A percentile compares a stretch with the other conserved stretches of the same genome.
Evolutionary conservation across 2,797 vertebrate species (phyloP).

Genomic region (Adrianichthys oophorus): DNA sequence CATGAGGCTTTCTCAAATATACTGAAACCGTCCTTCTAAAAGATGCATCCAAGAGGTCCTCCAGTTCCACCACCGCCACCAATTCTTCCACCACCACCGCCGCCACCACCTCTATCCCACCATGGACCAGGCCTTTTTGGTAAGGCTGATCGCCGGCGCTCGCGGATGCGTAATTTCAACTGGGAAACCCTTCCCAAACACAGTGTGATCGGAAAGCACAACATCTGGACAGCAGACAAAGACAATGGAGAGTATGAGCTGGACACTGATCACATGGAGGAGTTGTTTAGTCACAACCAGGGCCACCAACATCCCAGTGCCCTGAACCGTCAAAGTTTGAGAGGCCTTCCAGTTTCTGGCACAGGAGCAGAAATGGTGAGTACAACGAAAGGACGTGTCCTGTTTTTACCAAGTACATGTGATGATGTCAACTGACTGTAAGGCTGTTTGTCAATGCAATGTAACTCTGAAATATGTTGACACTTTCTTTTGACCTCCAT

Average conservation of each 20-base stretch:
- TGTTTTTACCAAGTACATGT: no score
- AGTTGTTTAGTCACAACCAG: constrained; percentile 80
- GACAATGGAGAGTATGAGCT: constrained; percentile 69
- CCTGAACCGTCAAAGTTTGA: constrained; percentile 54
- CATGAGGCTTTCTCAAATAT: constrained; percentile 21
- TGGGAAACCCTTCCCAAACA: constrained; percentile 83
- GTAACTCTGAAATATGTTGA: constrained; percentile 13
- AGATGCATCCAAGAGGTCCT: constrained; percentile 55
- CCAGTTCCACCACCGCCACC: constrained; percentile 23
- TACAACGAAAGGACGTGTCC: constrained; percentile 4
- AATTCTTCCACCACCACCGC: constrained; percentile 36
- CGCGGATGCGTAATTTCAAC: constrained; percentile 82
- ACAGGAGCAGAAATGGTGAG: constrained; percentile 65
- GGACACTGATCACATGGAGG: constrained; percentile 81
- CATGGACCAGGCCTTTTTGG: constrained; percentile 14
- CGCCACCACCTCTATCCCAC: constrained; percentile 45
- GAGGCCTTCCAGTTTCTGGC: constrained; percentile 33
- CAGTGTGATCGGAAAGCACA: constrained; percentile 75
- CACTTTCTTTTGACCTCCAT: constrained; percentile 21
- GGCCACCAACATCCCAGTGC: constrained; percentile 42
- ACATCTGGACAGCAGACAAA: constrained; percentile 80
- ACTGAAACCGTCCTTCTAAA: constrained; percentile 34
- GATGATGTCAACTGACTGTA: constrained; percentile 12
- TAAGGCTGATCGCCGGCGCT: constrained; percentile 46
- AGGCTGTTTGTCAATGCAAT: constrained; percentile 13